Evolutionary conservation across 1,140 invertebrate species (phyloP), one percentile per base, ranked within the genome.

Genomic region (Ladona fulva): DNA sequence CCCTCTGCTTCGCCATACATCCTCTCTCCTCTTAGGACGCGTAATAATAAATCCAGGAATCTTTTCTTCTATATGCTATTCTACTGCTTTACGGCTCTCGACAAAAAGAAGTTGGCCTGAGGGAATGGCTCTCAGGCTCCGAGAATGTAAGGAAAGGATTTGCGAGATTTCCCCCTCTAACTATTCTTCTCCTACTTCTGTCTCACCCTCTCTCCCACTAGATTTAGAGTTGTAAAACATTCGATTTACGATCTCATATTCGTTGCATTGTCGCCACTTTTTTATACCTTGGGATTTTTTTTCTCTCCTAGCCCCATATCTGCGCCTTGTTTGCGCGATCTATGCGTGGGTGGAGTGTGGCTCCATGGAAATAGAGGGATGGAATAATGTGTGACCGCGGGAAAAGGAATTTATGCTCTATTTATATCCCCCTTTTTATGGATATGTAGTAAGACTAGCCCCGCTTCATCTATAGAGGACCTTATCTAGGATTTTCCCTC

Each of bases 21-120:
- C n/a, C n/a, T 22, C 52, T 6, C 52, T 66, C 16, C 52, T 66
- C 52, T 66, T 22, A 16, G 52, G 52, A 66, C 29, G 52, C 52
- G 52, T 66, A 19, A 66, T 66, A 66, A 66, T 66, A 66, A 66
- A 66, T 66, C 52, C n/a, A 66, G 52, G 52, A 66, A 66, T 66
- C 52, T 66, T 66, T 66, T 66, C 52, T 66, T 66, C 52, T 66
- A 22, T 66, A 66, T 22, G 16, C 52, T 66, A 22, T 66, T 66
- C n/a, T 66, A 16, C n/a, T 66, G 52, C 52, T 66, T 66, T 66
- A 66, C 52, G 52, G 52, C 16, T 12, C 52, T 22, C 52, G 52
- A 66, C 52, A 66, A 66, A 66, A 66, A 66, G 52, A 22, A 37
- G 29, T 37, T 37, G 29, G 29, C 29, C 29, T 37, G 29, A 37